Evolutionary conservation across 1,140 invertebrate species (phyloP), one percentile per base, ranked within the genome.

Genomic region (Dolichoris vasculosae): DNA sequence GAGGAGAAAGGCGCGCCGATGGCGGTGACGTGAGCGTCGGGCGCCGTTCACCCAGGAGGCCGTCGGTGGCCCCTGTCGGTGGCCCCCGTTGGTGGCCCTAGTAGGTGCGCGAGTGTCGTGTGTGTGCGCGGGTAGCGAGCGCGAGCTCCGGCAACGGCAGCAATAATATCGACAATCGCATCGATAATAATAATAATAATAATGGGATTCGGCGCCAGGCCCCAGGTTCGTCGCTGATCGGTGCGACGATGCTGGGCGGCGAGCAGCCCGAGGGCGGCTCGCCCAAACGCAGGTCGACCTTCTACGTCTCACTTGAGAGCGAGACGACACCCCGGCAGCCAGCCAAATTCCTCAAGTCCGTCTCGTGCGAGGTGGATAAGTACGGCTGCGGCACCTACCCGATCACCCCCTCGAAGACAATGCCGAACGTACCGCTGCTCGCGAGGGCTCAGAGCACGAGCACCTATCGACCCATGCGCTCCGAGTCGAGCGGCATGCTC

Each of bases 271-370:
- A 78, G 38, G 92, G 91, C 32, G 92, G 91, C 32, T 92, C 92
- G 59, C 93, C 93, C 30, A 93, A 94, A 83, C 89, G 94, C 78
- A 88, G 94, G 63, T 94, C 94, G 40, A 94, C 93, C 82, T 94
- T 94, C 84, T 94, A 94, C 91, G 94, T 94, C 23, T 90, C 93
- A 30, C 88, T 94, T 40, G 93, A 92, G 48, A 88, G 87, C 17
- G 90, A 91, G 26, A 30, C 63, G n/a, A 17, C 32, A 15, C 87
- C 92, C 17, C 89, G 89, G 17, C 79, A 87, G 67, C 40, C 79
- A 20, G 8, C 2, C 40, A 92, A 91, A 55, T 64, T 91, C 6
- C 86, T 77, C 0, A 93, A 91, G 40, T 87, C 89, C 6, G 43
- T 86, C 3, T 71, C 82, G 13, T 40, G 84, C n/a, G 89, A 90